Base-by-base conservation (phyloP, 2,797 vertebrate genomes). In the Acrossocheilus wenchowensis region DNA sequence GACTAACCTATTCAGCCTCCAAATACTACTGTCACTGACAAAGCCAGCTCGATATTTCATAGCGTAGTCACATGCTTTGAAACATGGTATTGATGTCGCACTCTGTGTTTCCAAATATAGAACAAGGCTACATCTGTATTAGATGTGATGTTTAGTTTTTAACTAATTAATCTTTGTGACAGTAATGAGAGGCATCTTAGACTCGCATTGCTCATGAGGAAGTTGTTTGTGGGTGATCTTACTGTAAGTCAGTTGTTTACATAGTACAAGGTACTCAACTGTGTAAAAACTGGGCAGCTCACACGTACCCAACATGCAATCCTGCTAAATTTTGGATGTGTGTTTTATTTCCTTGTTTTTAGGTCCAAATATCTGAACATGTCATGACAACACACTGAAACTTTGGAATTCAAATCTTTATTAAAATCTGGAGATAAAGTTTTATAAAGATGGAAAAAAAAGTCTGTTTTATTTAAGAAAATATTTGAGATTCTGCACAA, bases 31-130 rank as follows among this genome's bases (percentile, higher is more conserved):
- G 19, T 72, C 39, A 36, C 21, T 48, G 73, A 75, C 12, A 50
- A 48, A 74, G 57, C 60, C 82, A 68, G 78, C 39, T 45, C 71
- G 62, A 34, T 43, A 82, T 82, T 62, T 66, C 45, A 54, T 43
- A 48, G 82, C 66, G 19, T n/a, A 54, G 82, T 78, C 72, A 68
- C n/a, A 78, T 41, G 26, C 66, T 69, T 66, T 43, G 21, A 57
- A n/a, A 48, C 43, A 21, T 36, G 4, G 30, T 39, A n/a, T 39
- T 50, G 75, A 45, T 43, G n/a, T 50, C n/a, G 75, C 6, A 10
- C 15, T 77, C 23, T 54, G 15, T 54, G 15, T 85, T 79, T 57
- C 39, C 19, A 72, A 85, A 62, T 60, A 21, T 45, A 60, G 50
- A 12, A 69, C 21, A 45, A 62, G 2, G 3, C 12, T 68, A 50